A percentile compares a stretch with the other conserved stretches of the same genome.
Conservation (phyloP, 2,888 invertebrate genomes). For the Cephus sareptanus region DNA sequence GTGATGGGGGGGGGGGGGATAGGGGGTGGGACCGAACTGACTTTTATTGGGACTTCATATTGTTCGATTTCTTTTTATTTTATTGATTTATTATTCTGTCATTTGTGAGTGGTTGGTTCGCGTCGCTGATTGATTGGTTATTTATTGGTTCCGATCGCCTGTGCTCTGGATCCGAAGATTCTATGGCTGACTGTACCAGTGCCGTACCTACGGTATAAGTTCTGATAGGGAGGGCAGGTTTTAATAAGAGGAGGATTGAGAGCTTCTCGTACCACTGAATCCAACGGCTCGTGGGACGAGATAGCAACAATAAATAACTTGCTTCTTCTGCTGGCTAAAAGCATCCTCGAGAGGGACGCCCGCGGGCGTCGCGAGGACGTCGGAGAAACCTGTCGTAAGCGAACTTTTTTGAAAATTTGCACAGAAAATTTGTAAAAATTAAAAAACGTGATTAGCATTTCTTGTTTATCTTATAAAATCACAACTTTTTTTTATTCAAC, state of each 20-base stretch:
- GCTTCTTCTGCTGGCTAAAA: conserved; percentile 56
- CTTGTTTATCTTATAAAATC: no score
- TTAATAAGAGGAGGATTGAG: conserved; percentile 64
- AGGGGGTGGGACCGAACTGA: background rate
- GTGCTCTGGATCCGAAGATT: conserved; percentile 26
- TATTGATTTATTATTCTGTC: background rate
- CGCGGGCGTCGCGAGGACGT: conserved; percentile 25
- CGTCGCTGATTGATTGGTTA: background rate
- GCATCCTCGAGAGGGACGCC: conserved; percentile 51
- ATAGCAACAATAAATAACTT: conserved; percentile 65
- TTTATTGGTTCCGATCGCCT: background rate
- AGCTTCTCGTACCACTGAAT: conserved; percentile 46
- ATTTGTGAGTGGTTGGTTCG: background rate
- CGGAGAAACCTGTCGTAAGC: background rate
- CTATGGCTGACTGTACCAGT: conserved; percentile 49
- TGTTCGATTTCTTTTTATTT: background rate
- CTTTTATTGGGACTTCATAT: background rate
- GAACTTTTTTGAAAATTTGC: background rate
- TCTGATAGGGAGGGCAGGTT: conserved; percentile 62
- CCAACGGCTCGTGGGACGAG: conserved; percentile 45
- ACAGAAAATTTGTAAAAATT: background rate
- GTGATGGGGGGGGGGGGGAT: no score
- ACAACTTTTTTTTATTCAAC: no score
- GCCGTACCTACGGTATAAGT: conserved; percentile 47
- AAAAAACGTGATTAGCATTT: no score